Percentiles rank a stretch among this genome's conserved stretches.
These are phyloP conservation scores for Anodontia alba DNA, from an alignment of 2,888 invertebrate species.

Conservation along the genomic window DNA sequence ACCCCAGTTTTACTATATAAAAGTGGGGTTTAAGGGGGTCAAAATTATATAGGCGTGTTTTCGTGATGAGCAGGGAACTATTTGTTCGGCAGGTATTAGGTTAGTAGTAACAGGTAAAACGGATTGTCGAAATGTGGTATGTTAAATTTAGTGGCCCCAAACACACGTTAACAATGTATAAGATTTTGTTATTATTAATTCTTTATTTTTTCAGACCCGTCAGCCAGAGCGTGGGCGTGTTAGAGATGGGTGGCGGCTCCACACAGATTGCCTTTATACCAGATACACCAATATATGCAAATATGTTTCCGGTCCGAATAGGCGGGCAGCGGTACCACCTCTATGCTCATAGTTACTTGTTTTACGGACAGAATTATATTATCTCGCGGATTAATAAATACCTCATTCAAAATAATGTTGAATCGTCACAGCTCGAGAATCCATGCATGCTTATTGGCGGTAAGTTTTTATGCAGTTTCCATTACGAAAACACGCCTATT, in stretches of 20 bases:
- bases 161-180: too few species aligned
- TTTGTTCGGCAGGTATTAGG: too few species aligned
- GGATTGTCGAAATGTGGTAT: too few species aligned
- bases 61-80: too few species aligned
- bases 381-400: slow-evolving; percentile 66
- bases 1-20: too few species aligned
- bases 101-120: too few species aligned
- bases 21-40: too few species aligned
- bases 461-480: slow-evolving; percentile 57
- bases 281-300: slow-evolving; percentile 76
- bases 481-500: too few species aligned
- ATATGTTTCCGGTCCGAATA: slow-evolving; percentile 80
- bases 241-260: slow-evolving; percentile 87
- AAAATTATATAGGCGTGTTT: too few species aligned
- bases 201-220: slow-evolving; percentile 49
- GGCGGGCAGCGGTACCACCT: slow-evolving; percentile 78
- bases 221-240: slow-evolving; percentile 84
- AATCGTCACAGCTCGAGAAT: slow-evolving; percentile 55
- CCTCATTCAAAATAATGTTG: slow-evolving; percentile 19
- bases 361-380: slow-evolving; percentile 79
- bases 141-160: too few species aligned
- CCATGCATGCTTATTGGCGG: slow-evolving; percentile 80
- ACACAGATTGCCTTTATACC: slow-evolving; percentile 86
- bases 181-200: too few species aligned
- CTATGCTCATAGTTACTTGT: slow-evolving; percentile 83